phyloP scores from a whole-genome alignment of 1,140 invertebrate genomes.

The Drosophila teissieri region DNA sequence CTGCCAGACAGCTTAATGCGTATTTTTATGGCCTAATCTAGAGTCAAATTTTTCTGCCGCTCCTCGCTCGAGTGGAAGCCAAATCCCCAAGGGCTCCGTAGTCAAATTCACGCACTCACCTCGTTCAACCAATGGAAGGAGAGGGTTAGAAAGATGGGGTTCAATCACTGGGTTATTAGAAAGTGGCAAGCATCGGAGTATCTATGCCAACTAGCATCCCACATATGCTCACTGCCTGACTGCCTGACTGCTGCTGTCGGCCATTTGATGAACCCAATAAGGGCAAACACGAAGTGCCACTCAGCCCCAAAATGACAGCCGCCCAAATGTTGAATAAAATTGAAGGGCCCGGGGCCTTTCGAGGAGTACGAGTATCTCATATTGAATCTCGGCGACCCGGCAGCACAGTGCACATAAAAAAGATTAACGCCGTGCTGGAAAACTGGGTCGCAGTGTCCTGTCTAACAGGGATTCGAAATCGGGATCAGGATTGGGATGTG shows the following conservation, averaged over 20 bases:
- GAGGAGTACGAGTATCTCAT: slow-evolving; percentile 59
- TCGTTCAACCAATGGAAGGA: slow-evolving; percentile 29
- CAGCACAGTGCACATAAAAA: slow-evolving; percentile 56
- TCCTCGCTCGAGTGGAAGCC: slow-evolving; percentile 37
- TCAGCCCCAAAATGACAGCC: slow-evolving; percentile 64
- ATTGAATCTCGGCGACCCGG: slow-evolving; percentile 72
- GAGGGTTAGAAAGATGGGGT: not conserved
- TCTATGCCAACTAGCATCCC: slow-evolving; percentile 62
- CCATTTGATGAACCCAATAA: slow-evolving; percentile 79
- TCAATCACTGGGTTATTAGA: slow-evolving; percentile 32
- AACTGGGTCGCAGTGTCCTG: slow-evolving; percentile 69
- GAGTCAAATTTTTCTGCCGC: slow-evolving; percentile 68
- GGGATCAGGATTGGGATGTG: too few species aligned
- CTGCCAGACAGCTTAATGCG: slow-evolving; percentile 81
- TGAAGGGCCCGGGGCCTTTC: slow-evolving; percentile 54
- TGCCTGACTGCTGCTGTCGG: slow-evolving; percentile 52
- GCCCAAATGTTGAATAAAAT: slow-evolving; percentile 75
- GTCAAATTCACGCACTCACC: slow-evolving; percentile 57
- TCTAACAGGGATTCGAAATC: slow-evolving; percentile 37
- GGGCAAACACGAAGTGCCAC: slow-evolving; percentile 65
- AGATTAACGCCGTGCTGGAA: slow-evolving; percentile 64
- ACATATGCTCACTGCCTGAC: slow-evolving; percentile 64
- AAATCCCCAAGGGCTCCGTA: slow-evolving; percentile 46
- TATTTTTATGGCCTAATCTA: slow-evolving; percentile 80
- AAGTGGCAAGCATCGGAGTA: slow-evolving; percentile 32